A percentile compares a stretch with the other conserved stretches of the same genome.
Conservation (phyloP, 2,797 vertebrate species). For the Acrossocheilus wenchowensis region DNA sequence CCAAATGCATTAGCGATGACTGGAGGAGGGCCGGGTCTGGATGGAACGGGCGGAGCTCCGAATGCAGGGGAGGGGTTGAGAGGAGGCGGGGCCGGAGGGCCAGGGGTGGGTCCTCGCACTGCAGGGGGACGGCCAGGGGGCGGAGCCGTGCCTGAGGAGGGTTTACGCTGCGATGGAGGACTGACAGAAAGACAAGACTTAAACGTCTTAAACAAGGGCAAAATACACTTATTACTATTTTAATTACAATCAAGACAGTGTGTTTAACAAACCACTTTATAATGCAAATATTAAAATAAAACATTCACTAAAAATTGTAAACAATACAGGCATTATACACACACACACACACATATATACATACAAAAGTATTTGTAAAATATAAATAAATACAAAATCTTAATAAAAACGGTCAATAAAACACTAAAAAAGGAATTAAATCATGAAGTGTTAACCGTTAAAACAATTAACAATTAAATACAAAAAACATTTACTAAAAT, state of each 20-base stretch:
- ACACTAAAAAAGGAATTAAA: too few species aligned
- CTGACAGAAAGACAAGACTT: constrained; percentile 67
- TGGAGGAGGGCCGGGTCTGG: constrained; percentile 80
- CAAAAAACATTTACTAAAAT: too few species aligned
- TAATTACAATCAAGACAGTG: not conserved
- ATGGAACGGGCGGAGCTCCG: constrained; percentile 83
- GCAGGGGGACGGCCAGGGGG: constrained; percentile 85
- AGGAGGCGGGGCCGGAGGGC: constrained; percentile 74
- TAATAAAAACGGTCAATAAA: too few species aligned
- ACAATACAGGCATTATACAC: too few species aligned
- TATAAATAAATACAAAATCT: too few species aligned
- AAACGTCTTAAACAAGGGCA: not conserved
- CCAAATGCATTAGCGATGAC: constrained; percentile 63
- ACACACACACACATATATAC: too few species aligned
- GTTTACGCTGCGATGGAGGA: constrained; percentile 79
- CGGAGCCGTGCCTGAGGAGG: constrained; percentile 63
- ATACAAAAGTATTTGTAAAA: too few species aligned
- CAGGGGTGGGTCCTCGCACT: constrained; percentile 83
- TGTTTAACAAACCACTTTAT: too few species aligned
- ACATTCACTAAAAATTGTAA: too few species aligned
- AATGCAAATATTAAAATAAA: too few species aligned
- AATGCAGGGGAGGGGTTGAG: constrained; percentile 81
- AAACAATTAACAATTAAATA: too few species aligned
- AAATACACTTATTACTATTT: not conserved
- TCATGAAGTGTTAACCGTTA: too few species aligned